Percentiles rank a stretch among this genome's conserved stretches.
These are phyloP conservation scores for Orgyia antiqua DNA, from an alignment of 2,888 invertebrate genomes.

Conservation along the genomic window DNA sequence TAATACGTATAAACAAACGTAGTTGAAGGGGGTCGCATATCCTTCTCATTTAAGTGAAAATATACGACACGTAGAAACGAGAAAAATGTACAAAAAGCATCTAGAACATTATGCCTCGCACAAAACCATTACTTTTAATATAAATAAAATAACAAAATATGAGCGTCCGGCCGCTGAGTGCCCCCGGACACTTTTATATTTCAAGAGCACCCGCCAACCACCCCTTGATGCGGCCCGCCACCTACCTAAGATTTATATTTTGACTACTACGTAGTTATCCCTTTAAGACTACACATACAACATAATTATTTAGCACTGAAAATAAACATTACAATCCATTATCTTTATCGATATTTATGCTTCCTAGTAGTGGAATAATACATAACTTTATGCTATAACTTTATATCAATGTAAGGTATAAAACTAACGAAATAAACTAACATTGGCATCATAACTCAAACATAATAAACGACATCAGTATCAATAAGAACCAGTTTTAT, in stretches of 20 bases:
- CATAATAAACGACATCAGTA: slow-evolving; percentile 15
- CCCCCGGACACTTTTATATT: slow-evolving; percentile 75
- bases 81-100: slow-evolving; percentile 72
- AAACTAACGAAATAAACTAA: slow-evolving; percentile 13
- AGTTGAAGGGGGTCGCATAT: slow-evolving; percentile 51
- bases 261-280: slow-evolving; percentile 31
- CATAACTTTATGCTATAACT: slow-evolving; percentile 8
- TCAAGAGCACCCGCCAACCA: slow-evolving; percentile 44
- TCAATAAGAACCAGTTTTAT: slow-evolving; percentile 16
- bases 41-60: slow-evolving; percentile 76
- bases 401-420: slow-evolving; percentile 5
- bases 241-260: slow-evolving; percentile 43
- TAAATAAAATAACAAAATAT: slow-evolving; percentile 79
- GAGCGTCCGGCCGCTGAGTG: slow-evolving; percentile 76
- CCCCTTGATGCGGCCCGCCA: slow-evolving; percentile 24
- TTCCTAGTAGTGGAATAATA: slow-evolving; percentile 9
- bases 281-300: slow-evolving; percentile 18
- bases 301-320: slow-evolving; percentile 8
- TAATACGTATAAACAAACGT: no score
- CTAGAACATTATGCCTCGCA: slow-evolving; percentile 69
- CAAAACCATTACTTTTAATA: slow-evolving; percentile 76
- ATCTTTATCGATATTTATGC: slow-evolving; percentile 5
- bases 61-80: slow-evolving; percentile 70
- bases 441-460: slow-evolving; percentile 19
- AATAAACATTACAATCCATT: slow-evolving; percentile 5